Conservation (phyloP, 2,113 vertebrate genomes). For the Oceanodroma tethys region DNA sequence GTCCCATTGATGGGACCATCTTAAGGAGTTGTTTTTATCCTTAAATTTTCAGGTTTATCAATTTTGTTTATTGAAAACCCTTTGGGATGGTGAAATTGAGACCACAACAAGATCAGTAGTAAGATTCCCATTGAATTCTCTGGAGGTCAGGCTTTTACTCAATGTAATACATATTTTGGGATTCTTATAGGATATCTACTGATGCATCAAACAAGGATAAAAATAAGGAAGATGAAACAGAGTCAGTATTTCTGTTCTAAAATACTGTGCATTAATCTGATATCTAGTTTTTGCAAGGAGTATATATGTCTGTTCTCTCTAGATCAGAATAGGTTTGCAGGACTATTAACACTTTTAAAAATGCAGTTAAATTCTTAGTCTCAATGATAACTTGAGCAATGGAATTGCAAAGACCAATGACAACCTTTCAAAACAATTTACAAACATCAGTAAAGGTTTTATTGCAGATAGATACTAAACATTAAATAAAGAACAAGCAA, state of each 20-base stretch:
- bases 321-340: background rate
- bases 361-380: background rate
- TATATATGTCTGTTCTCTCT: background rate
- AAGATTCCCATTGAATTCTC: background rate
- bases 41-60: background rate
- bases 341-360: background rate
- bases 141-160: background rate
- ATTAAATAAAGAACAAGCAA: background rate
- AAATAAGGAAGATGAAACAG: background rate
- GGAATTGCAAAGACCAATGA: background rate
- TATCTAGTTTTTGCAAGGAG: background rate
- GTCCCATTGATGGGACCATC: background rate
- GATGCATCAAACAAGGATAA: background rate
- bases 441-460: background rate
- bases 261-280: background rate
- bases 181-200: background rate
- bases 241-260: background rate
- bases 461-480: background rate
- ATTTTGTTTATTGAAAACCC: background rate
- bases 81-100: background rate
- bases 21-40: background rate
- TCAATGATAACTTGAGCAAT: background rate
- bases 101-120: background rate
- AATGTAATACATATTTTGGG: background rate
- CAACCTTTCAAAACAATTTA: background rate